These are phyloP conservation scores for Ischnura elegans DNA, from an alignment of 2,888 invertebrate species.

Conservation along the genomic window DNA sequence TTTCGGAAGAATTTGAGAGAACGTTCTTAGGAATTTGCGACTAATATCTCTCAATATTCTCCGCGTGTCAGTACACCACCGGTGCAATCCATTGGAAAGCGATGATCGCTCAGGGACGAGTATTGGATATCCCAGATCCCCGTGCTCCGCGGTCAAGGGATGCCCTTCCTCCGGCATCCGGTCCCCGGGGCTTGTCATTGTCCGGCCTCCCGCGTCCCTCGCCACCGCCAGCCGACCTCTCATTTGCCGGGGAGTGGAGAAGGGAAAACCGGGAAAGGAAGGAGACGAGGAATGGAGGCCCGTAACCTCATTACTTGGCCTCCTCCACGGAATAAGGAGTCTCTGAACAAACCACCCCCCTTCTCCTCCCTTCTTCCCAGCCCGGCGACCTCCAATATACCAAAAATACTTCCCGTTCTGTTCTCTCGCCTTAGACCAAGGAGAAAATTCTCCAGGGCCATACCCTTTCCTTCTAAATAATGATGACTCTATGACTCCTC, in stretches of 20 bases:
- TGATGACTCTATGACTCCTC: no score
- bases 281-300: background rate
- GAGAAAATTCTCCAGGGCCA: background rate
- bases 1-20: background rate
- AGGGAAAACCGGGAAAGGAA: conserved; percentile 5
- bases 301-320: background rate
- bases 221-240: background rate
- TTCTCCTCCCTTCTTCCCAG: no score
- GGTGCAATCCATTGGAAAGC: background rate
- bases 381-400: background rate
- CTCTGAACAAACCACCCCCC: background rate
- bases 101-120: background rate
- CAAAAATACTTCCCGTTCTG: background rate
- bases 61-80: no score
- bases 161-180: background rate
- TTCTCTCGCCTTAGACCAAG: background rate
- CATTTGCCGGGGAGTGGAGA: background rate
- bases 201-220: background rate
- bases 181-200: background rate
- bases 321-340: background rate
- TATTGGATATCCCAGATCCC: background rate
- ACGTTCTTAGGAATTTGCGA: background rate
- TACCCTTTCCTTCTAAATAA: no score
- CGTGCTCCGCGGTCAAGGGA: background rate
- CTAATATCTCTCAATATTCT: background rate